Conservation (phyloP, 1,140 invertebrate species). For the Antheraea pernyi region DNA sequence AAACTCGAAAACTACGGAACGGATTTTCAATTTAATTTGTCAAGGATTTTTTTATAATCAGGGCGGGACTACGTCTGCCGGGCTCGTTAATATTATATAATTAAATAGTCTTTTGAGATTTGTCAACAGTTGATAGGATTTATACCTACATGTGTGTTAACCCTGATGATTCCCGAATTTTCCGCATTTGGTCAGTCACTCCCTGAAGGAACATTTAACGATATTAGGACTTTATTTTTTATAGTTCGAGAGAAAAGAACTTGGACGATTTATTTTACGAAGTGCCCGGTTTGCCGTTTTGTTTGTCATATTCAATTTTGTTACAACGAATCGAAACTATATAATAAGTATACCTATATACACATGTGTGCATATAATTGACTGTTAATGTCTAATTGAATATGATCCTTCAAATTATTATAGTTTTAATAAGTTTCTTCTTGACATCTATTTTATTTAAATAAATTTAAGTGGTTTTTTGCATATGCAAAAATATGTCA, state of each 20-base stretch:
- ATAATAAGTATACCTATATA: not conserved
- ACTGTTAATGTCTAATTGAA: too few species aligned
- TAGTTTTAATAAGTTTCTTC: not conserved
- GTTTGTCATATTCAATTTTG: conserved; percentile 30
- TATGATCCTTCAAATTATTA: too few species aligned
- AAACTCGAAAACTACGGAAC: too few species aligned
- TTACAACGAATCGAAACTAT: not conserved
- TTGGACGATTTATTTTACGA: conserved; percentile 51
- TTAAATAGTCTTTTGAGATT: not conserved
- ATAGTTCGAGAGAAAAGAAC: conserved; percentile 73
- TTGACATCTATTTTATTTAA: too few species aligned
- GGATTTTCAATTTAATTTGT: too few species aligned
- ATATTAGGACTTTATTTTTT: conserved; percentile 79
- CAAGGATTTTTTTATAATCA: too few species aligned
- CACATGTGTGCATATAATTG: too few species aligned
- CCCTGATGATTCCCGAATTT: conserved; percentile 53
- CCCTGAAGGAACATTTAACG: conserved; percentile 76
- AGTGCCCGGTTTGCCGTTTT: conserved; percentile 44
- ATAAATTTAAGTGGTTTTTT: too few species aligned
- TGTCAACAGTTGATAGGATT: not conserved
- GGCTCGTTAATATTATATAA: too few species aligned
- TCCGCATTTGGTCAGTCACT: conserved; percentile 69
- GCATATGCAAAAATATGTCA: too few species aligned
- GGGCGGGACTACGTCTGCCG: too few species aligned
- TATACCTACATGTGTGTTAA: conserved; percentile 22